Conservation (phyloP, 2,113 vertebrate species). For the Columba janthina region DNA sequence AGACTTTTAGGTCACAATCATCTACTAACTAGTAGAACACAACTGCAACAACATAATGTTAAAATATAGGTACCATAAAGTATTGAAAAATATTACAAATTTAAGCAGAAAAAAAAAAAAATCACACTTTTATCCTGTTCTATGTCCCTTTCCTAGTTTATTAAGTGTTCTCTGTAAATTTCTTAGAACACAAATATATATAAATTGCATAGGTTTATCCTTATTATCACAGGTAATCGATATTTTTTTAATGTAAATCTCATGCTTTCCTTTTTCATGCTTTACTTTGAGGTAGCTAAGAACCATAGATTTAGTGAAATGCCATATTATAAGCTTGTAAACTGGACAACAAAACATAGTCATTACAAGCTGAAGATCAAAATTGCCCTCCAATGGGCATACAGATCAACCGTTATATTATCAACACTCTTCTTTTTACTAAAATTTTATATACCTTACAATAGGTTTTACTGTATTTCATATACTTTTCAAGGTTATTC, state of each 20-base stretch:
- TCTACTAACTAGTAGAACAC: neutral
- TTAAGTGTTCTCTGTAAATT: neutral
- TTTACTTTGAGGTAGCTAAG: neutral
- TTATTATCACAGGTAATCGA: neutral
- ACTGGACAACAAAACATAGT: neutral
- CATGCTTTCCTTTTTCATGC: neutral
- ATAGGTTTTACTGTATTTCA: neutral
- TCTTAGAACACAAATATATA: neutral
- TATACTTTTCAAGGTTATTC: neutral
- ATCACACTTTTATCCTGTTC: neutral
- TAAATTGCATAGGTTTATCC: neutral
- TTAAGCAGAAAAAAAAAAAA: neutral
- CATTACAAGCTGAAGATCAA: neutral
- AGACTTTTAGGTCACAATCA: neutral
- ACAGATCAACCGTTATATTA: neutral
- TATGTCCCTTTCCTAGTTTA: neutral
- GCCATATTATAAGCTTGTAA: neutral
- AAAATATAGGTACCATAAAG: neutral
- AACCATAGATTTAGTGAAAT: neutral
- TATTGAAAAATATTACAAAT: neutral
- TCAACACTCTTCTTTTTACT: neutral
- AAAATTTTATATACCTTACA: neutral
- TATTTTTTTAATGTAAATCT: neutral
- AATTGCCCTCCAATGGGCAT: neutral
- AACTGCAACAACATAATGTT: neutral